Conservation (phyloP, 2,113 vertebrate genomes). For the Proteles cristata region DNA sequence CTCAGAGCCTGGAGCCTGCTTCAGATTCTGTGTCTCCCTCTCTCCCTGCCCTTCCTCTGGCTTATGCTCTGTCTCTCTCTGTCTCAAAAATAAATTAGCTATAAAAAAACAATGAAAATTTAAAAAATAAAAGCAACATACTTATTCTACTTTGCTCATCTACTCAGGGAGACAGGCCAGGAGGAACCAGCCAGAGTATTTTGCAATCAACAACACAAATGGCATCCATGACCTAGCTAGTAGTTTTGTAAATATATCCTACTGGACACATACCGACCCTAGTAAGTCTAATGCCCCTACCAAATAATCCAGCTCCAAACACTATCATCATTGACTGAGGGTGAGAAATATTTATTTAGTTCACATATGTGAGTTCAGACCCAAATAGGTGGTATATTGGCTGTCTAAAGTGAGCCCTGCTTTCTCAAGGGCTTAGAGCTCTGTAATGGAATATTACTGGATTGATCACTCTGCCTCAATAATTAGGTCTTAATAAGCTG, state of each 20-base stretch:
- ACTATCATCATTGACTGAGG: background rate
- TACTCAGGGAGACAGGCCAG: background rate
- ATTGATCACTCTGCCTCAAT: slow-evolving; percentile 84
- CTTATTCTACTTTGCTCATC: background rate
- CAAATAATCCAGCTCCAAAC: background rate
- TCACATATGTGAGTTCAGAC: background rate
- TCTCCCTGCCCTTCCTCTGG: no score
- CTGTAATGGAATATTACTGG: slow-evolving; percentile 80
- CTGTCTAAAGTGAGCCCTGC: slow-evolving; percentile 58
- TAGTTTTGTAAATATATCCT: background rate
- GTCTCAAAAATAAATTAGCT: no score
- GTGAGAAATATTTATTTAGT: background rate
- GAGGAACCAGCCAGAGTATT: background rate
- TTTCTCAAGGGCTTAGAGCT: slow-evolving; percentile 79
- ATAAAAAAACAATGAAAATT: no score
- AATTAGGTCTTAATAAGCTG: slow-evolving; percentile 85
- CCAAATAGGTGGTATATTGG: background rate
- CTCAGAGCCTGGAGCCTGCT: no score
- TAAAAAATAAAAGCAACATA: background rate
- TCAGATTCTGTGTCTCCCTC: no score
- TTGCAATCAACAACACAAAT: background rate
- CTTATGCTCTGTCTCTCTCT: no score
- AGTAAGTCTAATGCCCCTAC: background rate
- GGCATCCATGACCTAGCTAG: background rate
- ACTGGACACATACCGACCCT: background rate